phyloP scores from a whole-genome alignment of 2,888 invertebrate species.

The Diaprepes abbreviatus region DNA sequence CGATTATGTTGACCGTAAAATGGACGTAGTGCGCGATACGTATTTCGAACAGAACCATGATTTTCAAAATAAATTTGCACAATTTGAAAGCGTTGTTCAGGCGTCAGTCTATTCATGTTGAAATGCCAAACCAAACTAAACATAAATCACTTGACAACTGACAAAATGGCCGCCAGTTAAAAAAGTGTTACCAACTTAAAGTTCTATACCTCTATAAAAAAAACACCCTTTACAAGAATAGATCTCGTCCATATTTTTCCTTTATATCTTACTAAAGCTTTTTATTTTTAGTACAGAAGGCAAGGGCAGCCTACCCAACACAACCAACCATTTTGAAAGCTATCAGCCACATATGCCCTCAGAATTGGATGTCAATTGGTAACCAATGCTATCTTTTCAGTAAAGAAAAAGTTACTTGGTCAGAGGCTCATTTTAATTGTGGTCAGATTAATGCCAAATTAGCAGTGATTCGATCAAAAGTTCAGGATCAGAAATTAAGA shows the following conservation, averaged over 20 bases:
- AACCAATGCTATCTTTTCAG: constrained; percentile 62
- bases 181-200: too few species aligned
- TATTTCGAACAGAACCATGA: too few species aligned
- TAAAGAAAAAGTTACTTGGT: constrained; percentile 56
- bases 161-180: too few species aligned
- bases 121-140: too few species aligned
- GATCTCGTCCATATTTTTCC: not conserved
- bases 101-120: too few species aligned
- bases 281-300: constrained; percentile 49
- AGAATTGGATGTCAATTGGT: constrained; percentile 58
- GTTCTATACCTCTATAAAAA: too few species aligned
- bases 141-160: too few species aligned
- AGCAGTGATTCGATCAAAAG: constrained; percentile 56
- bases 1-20: too few species aligned
- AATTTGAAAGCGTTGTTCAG: too few species aligned
- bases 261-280: not conserved
- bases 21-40: too few species aligned
- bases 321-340: constrained; percentile 36
- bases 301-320: constrained; percentile 40
- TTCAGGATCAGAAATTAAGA: constrained; percentile 57
- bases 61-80: too few species aligned
- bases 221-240: too few species aligned
- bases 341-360: constrained; percentile 57
- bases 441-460: constrained; percentile 56
- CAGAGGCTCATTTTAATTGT: constrained; percentile 60